Base-by-base conservation (phyloP, 30 jellyfish, hydroid and myxozoan species). In the Aurelia sp. region DNA sequence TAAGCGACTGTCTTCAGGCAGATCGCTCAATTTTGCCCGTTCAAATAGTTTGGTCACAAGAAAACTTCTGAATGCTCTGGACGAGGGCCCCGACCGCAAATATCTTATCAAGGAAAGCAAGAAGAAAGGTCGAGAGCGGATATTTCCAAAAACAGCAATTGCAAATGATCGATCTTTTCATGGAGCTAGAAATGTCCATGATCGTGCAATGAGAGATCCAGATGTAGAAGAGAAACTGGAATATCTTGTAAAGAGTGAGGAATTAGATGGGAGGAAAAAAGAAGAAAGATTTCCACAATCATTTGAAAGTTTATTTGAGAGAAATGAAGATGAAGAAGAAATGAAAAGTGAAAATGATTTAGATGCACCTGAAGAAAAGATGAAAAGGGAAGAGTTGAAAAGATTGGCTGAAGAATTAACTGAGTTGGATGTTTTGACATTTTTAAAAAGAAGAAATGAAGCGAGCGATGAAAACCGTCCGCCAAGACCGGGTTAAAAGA, bases 291-390 rank as follows among this genome's bases (percentile, higher is more conserved):
- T 84, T 65, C 93, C 93, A 13, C 93, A 84, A 55, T 35, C 93
- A 4, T 84, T 76, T 67, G 88, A 76, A 44, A 84, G 93, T 57
- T 72, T 84, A 77, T 72, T 84, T 62, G 82, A 60, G 18, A 21
- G 53, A 72, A 58, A 57, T 9, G 40, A 77, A 9, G 79, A 30
- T 51, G 75, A 30, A 20, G 41, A 44, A 21, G 82, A 60, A 63
- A 27, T 12, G 19, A 47, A 41, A 5, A 76, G 44, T 63, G 55
- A 44, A 9, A 44, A 44, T 44, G 55, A 44, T 44, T 44, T 8
- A 44, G 73, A 60, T 4, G 82, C 27, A 41, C 11, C 4, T 20
- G 82, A 72, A 27, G 48, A n/a, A 61, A 53, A 59, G 31, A 13
- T 20, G 11, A 55, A 35, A 21, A 47, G 58, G 60, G 80, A 69